Base-by-base conservation (phyloP, 2,113 vertebrate species). In the Misgurnus anguillicaudatus region DNA sequence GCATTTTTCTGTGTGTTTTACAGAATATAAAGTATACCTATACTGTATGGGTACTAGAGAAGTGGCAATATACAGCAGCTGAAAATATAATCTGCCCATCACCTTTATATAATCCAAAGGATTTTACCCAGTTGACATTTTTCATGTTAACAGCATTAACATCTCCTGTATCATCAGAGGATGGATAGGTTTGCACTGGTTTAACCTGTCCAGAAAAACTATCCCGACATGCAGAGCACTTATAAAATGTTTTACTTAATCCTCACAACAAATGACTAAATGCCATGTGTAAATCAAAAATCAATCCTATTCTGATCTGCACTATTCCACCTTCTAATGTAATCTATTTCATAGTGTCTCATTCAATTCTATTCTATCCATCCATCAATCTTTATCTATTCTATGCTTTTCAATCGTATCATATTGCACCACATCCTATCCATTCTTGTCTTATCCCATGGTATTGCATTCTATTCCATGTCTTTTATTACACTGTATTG, bases 91-190 rank as follows among this genome's bases (percentile, higher is more conserved):
- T 55, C 68, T 7, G 11, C 47, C 47, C 19, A 51, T 57, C 51
- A 71, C 38, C 51, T 55, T 71, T 9, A 71, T 71, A n/a, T 71
- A 17, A 71, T 71, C 68, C 55, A 55, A 71, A 71, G 68, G 31
- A 55, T 71, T 71, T 48, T 55, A 55, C 31, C 24, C 36, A 71
- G 68, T 71, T 71, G 68, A 71, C 68, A 55, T 71, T 71, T 71
- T 48, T 71, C 68, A 39, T 71, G 68, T 71, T 71, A 55, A 71
- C 48, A 71, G 68, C 48, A 53, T 53, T 69, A 55, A 71, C 68
- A 71, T 71, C 55, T 57, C 24, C 68, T 71, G 68, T 71, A 71
- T 71, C 68, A 39, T 55, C 48, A 57, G 48, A 55, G 51, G 51
- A 55, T 57, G 51, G 19, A 71, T 55, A 71, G 55, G 68, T 71